phyloP scores from a whole-genome alignment of 2,888 invertebrate genomes.

The Harpalus rubripes region DNA sequence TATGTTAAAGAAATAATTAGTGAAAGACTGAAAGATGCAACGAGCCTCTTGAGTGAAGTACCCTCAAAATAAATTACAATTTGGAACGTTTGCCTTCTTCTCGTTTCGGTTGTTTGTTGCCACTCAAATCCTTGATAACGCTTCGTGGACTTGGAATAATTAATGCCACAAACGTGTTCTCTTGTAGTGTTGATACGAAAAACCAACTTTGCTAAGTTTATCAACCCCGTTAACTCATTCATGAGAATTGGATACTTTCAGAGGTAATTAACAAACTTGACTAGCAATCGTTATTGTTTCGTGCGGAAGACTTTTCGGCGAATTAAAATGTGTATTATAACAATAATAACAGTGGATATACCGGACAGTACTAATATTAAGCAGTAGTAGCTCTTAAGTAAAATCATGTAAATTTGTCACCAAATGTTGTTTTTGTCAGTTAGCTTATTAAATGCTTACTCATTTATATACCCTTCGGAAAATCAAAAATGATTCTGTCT shows the following conservation, averaged over 20 bases:
- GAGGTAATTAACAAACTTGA: too few relatives aligned
- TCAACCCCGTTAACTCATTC: not conserved
- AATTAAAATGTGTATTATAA: too few relatives aligned
- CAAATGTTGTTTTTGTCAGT: too few relatives aligned
- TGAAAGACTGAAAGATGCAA: constrained; percentile 11
- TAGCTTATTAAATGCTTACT: too few relatives aligned
- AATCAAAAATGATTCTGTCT: not conserved
- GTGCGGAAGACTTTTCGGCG: too few relatives aligned
- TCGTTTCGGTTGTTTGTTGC: constrained; percentile 35
- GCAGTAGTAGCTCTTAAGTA: too few relatives aligned
- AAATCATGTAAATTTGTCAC: too few relatives aligned
- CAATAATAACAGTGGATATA: too few relatives aligned
- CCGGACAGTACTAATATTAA: too few relatives aligned
- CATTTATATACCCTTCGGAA: too few relatives aligned
- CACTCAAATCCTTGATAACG: constrained; percentile 25
- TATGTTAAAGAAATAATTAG: constrained; percentile 54
- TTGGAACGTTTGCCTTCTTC: constrained; percentile 48
- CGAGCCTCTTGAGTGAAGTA: constrained; percentile 13
- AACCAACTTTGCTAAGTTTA: not conserved
- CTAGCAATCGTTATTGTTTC: too few relatives aligned
- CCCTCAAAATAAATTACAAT: constrained; percentile 56
- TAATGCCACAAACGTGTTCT: constrained; percentile 20
- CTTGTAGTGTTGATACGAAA: constrained; percentile 10
- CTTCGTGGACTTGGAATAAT: constrained; percentile 14
- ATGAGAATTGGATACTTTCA: not conserved